Base-by-base conservation (phyloP, 2,888 invertebrate species). In the Zygogramma bicolorata region DNA sequence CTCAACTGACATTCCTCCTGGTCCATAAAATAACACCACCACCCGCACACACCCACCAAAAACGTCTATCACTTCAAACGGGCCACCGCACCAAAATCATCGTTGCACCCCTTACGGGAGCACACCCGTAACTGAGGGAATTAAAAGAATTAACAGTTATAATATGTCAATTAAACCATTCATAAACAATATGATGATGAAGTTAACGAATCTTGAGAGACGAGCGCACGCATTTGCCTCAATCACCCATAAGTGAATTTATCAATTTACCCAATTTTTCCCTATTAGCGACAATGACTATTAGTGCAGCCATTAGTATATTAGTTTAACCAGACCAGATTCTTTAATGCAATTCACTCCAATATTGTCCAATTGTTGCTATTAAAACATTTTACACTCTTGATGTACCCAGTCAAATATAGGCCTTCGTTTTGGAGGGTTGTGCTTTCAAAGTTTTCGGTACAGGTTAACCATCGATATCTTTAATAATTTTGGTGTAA, bases 221-320 rank as follows among this genome's bases (percentile, higher is more conserved):
- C 77, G 71, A 76, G 80, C 81, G 81, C 80, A 84, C 84, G 83
- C 84, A 81, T 82, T 83, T 80, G 80, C 76, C 80, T 84, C 84
- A 84, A 85, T 85, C 81, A 78, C 77, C 81, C 81, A 78, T 85
- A 86, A 86, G 85, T 87, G 87, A 87, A 87, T 87, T 87, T 87
- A 87, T 87, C 87, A 88, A 88, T 88, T 88, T 88, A 88, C 87
- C 87, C 87, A 88, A 88, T 88, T 87, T 87, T 88, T 87, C 87
- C 87, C 87, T 86, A 87, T 88, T 88, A 88, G 87, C 86, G 84
- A 86, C 86, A 86, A 86, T 86, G 85, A 86, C 87, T 86, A 87
- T 87, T 87, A 87, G 86, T 86, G 86, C 86, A 86, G 85, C 85
- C 85, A 86, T 86, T 86, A 86, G 86, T 86, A 84, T 85, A 86